Conservation (phyloP, 30 jellyfish, hydroid and myxozoan species). For the Aurelia aurita region DNA sequence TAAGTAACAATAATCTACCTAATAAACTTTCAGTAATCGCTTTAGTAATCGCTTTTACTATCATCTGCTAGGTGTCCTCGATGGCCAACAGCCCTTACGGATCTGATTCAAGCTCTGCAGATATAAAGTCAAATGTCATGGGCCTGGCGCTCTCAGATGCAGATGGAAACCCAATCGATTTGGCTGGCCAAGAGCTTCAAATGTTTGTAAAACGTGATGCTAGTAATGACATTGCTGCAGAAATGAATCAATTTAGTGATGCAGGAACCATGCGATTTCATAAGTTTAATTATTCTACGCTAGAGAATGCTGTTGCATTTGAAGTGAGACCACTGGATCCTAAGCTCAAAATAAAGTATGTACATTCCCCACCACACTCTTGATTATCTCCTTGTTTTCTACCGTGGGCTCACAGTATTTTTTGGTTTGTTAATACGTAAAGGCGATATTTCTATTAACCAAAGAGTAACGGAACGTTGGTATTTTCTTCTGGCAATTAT, state of each 20-base stretch:
- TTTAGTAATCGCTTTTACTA: no score
- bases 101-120: slow-evolving; percentile 70
- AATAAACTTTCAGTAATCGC: no score
- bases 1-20: no score
- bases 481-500: no score
- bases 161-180: slow-evolving; percentile 83
- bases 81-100: slow-evolving; percentile 82
- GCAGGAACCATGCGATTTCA: slow-evolving; percentile 68
- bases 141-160: slow-evolving; percentile 87
- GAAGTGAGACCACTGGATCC: slow-evolving; percentile 89
- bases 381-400: no score
- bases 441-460: no score
- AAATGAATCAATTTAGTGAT: slow-evolving; percentile 56
- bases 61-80: slow-evolving; percentile 67
- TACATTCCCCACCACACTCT: no score
- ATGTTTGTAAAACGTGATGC: slow-evolving; percentile 85
- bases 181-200: slow-evolving; percentile 89
- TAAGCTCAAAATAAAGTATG: slow-evolving; percentile 45
- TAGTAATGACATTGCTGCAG: slow-evolving; percentile 63
- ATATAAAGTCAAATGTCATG: slow-evolving; percentile 82
- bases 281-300: slow-evolving; percentile 76
- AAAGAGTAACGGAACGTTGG: no score
- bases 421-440: no score
- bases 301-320: slow-evolving; percentile 69
- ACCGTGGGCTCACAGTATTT: no score